Evolutionary conservation across 2,888 invertebrate genomes (phyloP).

Genomic region (Elegia similella): DNA sequence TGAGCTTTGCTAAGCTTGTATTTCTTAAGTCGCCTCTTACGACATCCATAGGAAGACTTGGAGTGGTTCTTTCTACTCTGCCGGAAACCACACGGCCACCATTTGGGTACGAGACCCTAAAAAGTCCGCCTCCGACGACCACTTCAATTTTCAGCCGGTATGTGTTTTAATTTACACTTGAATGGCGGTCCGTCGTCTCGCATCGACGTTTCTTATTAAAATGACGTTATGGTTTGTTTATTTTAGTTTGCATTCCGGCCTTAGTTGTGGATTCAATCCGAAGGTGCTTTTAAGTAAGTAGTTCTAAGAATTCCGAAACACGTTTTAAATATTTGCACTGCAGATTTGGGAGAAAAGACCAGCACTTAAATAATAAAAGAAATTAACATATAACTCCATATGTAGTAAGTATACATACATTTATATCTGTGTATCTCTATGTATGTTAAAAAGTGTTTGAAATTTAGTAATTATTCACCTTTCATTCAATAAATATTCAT

Average conservation of each 20-base stretch:
- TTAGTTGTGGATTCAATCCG: not conserved
- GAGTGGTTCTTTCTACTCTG: no score
- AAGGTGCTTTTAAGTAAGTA: not conserved
- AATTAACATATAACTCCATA: no score
- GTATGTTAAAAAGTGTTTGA: no score
- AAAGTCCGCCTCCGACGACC: not conserved
- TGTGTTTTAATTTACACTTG: constrained; percentile 6
- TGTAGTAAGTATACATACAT: no score
- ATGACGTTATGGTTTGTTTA: not conserved
- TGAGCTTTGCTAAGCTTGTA: no score
- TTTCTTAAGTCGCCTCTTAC: no score
- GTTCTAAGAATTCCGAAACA: not conserved
- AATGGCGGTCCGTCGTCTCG: not conserved
- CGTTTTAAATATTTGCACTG: not conserved
- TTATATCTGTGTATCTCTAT: no score
- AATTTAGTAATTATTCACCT: no score
- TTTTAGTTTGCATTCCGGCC: not conserved
- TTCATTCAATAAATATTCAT: no score
- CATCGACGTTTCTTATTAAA: constrained; percentile 7
- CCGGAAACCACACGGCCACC: no score
- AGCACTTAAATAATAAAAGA: not conserved
- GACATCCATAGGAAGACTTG: no score
- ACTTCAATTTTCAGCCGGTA: constrained; percentile 2
- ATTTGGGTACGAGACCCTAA: no score
- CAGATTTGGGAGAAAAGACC: not conserved